phyloP scores from a whole-genome alignment of 2,113 vertebrate genomes.

The Larimichthys crocea region DNA sequence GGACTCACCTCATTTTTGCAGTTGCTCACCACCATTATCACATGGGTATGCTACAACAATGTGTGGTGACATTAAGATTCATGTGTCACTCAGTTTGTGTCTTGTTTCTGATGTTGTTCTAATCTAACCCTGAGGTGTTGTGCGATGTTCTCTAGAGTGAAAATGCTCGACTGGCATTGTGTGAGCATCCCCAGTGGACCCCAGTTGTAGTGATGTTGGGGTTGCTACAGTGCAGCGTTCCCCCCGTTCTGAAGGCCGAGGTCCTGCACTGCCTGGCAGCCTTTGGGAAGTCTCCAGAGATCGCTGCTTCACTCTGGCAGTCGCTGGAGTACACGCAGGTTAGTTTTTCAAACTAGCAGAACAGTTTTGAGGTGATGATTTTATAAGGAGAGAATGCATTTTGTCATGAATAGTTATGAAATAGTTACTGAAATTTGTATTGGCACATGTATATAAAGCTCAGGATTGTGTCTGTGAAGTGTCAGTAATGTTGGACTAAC shows the following conservation, averaged over 20 bases:
- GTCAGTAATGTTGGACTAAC: neutral
- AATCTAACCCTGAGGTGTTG: neutral
- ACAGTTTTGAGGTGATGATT: neutral
- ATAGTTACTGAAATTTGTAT: neutral
- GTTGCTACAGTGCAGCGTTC: conserved; percentile 94
- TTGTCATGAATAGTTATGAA: neutral
- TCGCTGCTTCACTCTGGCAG: conserved; percentile 97
- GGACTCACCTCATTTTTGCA: conserved; percentile 94
- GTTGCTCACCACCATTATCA: conserved; percentile 92
- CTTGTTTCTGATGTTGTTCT: neutral
- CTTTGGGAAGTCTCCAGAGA: conserved; percentile 96
- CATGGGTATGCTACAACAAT: conserved; percentile 85
- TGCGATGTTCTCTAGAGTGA: conserved; percentile 86
- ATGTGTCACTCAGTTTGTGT: neutral
- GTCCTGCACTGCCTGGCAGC: conserved; percentile 91
- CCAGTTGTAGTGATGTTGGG: conserved; percentile 96
- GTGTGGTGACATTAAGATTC: no score
- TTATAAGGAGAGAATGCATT: neutral
- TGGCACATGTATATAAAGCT: neutral
- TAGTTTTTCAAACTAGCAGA: neutral
- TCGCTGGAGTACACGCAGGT: conserved; percentile 98
- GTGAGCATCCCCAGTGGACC: conserved; percentile 98
- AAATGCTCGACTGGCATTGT: conserved; percentile 94
- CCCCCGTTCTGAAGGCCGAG: conserved; percentile 93
- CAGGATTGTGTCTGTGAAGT: neutral